Evolutionary conservation across 2,888 invertebrate species (phyloP).

Genomic region (Bugulina stolonifera): DNA sequence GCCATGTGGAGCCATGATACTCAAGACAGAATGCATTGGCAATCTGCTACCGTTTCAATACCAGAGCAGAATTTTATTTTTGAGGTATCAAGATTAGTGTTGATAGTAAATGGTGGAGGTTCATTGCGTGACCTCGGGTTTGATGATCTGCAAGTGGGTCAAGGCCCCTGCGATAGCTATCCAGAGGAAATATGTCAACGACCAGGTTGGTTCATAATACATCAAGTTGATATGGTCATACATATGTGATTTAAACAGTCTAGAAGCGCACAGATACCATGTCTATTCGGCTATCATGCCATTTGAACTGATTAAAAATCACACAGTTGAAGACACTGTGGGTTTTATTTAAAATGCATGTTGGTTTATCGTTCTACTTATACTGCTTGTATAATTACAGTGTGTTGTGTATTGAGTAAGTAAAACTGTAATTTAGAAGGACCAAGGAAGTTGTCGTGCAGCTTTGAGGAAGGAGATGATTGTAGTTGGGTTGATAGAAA

Average conservation of each 20-base stretch:
- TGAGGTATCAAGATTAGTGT: not conserved
- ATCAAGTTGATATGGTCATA: no score
- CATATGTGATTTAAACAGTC: no score
- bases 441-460: conserved; percentile 57
- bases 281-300: no score
- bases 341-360: no score
- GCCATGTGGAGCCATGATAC: not conserved
- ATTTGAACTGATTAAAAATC: no score
- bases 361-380: no score
- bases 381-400: no score
- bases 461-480: conserved; percentile 74
- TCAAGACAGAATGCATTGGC: not conserved
- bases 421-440: no score
- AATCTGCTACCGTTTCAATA: conserved; percentile 10
- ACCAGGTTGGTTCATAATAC: no score
- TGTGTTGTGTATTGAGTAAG: no score
- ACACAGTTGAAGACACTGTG: no score
- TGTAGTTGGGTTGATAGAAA: conserved; percentile 64
- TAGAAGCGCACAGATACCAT: no score
- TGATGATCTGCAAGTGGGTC: conserved; percentile 6
- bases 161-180: not conserved
- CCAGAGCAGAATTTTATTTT: conserved; percentile 2
- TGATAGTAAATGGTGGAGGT: not conserved
- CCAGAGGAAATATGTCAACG: not conserved
- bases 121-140: not conserved